These are phyloP conservation scores for Drosophila affinis DNA, from an alignment of 2,888 invertebrate genomes.

Conservation along the genomic window DNA sequence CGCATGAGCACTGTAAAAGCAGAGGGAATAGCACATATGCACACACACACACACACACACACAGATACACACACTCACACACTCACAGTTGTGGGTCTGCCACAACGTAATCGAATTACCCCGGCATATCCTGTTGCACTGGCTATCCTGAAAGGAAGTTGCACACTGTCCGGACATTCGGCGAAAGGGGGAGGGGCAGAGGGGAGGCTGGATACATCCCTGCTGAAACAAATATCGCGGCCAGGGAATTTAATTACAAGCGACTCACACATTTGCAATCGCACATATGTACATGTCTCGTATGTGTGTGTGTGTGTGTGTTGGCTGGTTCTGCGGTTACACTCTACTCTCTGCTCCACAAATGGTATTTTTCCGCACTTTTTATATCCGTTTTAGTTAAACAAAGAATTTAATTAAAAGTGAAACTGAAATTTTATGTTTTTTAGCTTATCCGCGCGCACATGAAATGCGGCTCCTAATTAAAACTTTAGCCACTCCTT, in stretches of 20 bases:
- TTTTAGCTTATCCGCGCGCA: conserved; percentile 24
- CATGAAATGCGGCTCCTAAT: conserved; percentile 48
- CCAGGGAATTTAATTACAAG: conserved; percentile 75
- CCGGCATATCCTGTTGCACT: conserved; percentile 66
- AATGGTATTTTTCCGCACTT: conserved; percentile 33
- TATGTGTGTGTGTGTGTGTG: conserved; percentile 27
- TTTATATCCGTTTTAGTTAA: conserved; percentile 42
- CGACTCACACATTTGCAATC: conserved; percentile 26
- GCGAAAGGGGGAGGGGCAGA: not conserved
- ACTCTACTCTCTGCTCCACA: conserved; percentile 34
- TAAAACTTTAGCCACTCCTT: conserved; percentile 46
- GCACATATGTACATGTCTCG: not conserved
- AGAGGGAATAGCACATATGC: conserved; percentile 39
- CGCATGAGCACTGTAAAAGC: conserved; percentile 49
- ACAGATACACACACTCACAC: not conserved
- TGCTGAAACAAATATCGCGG: conserved; percentile 75
- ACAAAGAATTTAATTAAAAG: conserved; percentile 59
- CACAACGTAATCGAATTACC: conserved; percentile 69
- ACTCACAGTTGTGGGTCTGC: conserved; percentile 30
- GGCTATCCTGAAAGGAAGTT: conserved; percentile 53
- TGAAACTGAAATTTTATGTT: conserved; percentile 51
- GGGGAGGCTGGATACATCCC: conserved; percentile 28
- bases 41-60: conserved; percentile 1
- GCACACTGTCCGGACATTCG: conserved; percentile 34
- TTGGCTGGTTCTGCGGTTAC: conserved; percentile 45